Evolutionary conservation across 2,113 vertebrate species (phyloP).

Genomic region (Sorex fumeus): DNA sequence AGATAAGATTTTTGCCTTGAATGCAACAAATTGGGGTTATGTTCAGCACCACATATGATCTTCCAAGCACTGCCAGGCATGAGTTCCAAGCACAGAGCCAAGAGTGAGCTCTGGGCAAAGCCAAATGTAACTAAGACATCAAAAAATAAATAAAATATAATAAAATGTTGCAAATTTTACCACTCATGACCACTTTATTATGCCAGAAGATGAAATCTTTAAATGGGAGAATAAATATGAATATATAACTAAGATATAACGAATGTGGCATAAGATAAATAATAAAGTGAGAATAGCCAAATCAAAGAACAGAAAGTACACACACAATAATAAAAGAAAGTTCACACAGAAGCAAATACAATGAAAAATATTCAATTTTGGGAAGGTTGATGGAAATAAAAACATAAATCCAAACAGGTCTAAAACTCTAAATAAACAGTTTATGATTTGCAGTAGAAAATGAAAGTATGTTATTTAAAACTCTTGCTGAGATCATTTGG

Average conservation of each 20-base stretch:
- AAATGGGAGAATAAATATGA: background rate
- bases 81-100: too few relatives aligned
- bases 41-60: too few relatives aligned
- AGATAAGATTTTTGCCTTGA: too few relatives aligned
- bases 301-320: background rate
- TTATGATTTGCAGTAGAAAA: background rate
- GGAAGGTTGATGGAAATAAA: background rate
- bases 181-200: background rate
- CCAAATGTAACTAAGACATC: too few relatives aligned
- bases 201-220: background rate
- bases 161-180: background rate
- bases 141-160: too few relatives aligned
- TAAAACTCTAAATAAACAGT: background rate
- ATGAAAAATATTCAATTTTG: background rate
- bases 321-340: too few relatives aligned
- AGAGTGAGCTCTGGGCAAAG: too few relatives aligned
- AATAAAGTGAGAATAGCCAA: background rate
- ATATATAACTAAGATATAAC: background rate
- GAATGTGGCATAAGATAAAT: background rate
- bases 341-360: background rate
- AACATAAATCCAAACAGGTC: background rate
- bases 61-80: too few relatives aligned
- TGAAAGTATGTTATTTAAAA: background rate
- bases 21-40: too few relatives aligned
- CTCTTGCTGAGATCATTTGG: constrained; percentile 58